These are phyloP conservation scores for Scaptomyza cyrtandrae DNA, from an alignment of 2,888 invertebrate genomes.

Conservation along the genomic window DNA sequence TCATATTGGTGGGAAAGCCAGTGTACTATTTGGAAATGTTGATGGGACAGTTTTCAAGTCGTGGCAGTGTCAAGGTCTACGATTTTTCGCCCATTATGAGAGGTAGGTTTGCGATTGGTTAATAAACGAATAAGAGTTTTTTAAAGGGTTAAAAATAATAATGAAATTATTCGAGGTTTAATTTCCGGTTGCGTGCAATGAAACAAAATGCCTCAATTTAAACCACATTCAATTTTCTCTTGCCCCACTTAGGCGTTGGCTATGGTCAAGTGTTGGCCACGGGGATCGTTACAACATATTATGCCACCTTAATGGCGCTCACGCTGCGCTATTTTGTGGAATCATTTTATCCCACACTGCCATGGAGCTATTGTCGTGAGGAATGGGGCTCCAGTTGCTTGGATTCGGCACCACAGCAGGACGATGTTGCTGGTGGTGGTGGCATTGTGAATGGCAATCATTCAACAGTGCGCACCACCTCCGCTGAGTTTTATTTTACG, in stretches of 20 bases:
- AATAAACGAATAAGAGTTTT: not conserved
- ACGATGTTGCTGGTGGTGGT: not conserved
- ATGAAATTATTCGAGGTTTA: not conserved
- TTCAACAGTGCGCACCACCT: constrained; percentile 71
- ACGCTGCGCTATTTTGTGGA: constrained; percentile 87
- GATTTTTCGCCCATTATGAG: constrained; percentile 89
- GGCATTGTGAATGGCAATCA: constrained; percentile 10
- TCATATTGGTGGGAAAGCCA: constrained; percentile 88
- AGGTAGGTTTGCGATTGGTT: constrained; percentile 85
- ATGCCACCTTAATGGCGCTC: constrained; percentile 88
- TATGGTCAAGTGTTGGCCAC: constrained; percentile 86
- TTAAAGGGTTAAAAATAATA: not conserved
- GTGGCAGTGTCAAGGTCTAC: constrained; percentile 88
- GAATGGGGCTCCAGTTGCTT: constrained; percentile 85
- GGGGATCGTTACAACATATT: constrained; percentile 87
- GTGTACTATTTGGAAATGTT: constrained; percentile 90
- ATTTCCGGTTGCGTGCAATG: not conserved
- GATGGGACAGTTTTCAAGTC: constrained; percentile 90
- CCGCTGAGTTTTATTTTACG: constrained; percentile 85
- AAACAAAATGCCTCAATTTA: not conserved
- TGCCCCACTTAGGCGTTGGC: constrained; percentile 85
- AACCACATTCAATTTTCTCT: not conserved
- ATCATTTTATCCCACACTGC: constrained; percentile 87
- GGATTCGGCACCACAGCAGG: constrained; percentile 68
- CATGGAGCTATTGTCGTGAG: constrained; percentile 87